These are phyloP conservation scores for human (Homo sapiens) DNA, from an alignment of 2,113 vertebrate species.

Conservation along the genomic window DNA sequence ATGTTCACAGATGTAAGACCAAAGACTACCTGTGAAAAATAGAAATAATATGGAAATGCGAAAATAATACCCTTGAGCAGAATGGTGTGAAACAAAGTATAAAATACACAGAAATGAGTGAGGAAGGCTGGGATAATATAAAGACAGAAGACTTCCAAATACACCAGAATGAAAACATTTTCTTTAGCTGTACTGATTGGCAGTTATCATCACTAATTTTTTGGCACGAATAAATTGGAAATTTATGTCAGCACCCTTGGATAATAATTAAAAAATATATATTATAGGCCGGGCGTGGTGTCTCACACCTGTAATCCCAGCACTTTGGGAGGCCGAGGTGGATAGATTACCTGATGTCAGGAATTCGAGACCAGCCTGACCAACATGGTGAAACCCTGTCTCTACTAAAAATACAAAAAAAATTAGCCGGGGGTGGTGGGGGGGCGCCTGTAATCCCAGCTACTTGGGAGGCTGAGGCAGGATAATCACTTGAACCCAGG, in stretches of 20 bases:
- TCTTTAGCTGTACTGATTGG: not conserved
- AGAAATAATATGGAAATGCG: not conserved
- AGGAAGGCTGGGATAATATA: not conserved
- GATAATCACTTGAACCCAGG: too few species aligned
- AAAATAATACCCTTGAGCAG: slow-evolving; percentile 9
- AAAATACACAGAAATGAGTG: not conserved
- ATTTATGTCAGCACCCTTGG: not conserved
- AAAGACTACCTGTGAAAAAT: not conserved
- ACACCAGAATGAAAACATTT: not conserved
- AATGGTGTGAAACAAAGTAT: not conserved
- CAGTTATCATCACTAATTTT: not conserved
- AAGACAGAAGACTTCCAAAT: not conserved
- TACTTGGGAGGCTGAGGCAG: too few species aligned
- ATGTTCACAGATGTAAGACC: not conserved
- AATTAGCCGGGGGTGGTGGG: too few species aligned
- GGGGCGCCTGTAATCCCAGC: too few species aligned
- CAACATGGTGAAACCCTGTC: too few species aligned
- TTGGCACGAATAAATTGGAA: not conserved
- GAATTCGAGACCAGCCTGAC: too few species aligned
- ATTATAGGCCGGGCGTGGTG: too few species aligned
- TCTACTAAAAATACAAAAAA: too few species aligned
- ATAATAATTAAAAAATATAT: not conserved
- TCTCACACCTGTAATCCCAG: too few species aligned
- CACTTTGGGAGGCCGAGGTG: too few species aligned
- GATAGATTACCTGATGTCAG: too few species aligned